These are phyloP conservation scores for Meandrina meandrites DNA, from an alignment of 92 coral and sea anemone species.

Conservation along the genomic window DNA sequence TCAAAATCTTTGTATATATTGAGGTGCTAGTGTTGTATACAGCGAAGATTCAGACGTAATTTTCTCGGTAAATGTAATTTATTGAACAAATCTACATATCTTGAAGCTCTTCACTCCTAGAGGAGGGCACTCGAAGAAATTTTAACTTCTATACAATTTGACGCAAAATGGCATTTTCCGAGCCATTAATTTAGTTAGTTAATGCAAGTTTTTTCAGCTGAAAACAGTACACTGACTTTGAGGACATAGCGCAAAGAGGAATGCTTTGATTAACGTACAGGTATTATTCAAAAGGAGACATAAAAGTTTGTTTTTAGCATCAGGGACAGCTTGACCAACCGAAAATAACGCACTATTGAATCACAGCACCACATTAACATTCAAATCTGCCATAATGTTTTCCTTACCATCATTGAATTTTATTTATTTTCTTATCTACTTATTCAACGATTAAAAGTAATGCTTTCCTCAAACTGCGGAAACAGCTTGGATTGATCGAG, in stretches of 20 bases:
- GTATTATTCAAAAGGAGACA: slow-evolving; percentile 4
- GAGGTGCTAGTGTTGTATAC: not conserved
- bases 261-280: not conserved
- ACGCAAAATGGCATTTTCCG: not conserved
- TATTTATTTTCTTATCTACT: slow-evolving; percentile 12
- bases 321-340: not conserved
- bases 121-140: not conserved
- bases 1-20: slow-evolving; percentile 13
- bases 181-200: not conserved
- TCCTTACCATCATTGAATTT: not conserved
- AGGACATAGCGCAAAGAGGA: not conserved
- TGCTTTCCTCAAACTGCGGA: slow-evolving; percentile 7
- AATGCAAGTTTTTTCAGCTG: not conserved
- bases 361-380: not conserved
- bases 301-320: not conserved
- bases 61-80: slow-evolving; percentile 1
- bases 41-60: not conserved
- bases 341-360: not conserved
- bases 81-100: not conserved
- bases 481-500: slow-evolving; percentile 19
- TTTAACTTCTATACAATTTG: not conserved
- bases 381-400: not conserved
- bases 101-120: not conserved
- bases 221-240: not conserved
- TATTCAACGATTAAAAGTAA: not conserved